phyloP scores from a whole-genome alignment of 1,140 invertebrate genomes.

The Ladona fulva region DNA sequence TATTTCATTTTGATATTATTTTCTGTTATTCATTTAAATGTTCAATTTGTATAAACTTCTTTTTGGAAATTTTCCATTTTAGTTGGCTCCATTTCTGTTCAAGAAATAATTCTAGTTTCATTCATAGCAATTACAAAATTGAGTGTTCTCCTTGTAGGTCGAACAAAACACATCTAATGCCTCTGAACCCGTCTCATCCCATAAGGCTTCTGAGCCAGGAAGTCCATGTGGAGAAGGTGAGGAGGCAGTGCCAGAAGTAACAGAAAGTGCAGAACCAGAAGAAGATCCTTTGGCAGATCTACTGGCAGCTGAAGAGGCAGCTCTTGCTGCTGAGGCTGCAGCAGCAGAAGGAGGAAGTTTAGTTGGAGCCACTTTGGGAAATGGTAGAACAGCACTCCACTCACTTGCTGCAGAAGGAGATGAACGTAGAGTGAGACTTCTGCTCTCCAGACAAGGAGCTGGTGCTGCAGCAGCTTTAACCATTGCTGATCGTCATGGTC shows the following conservation, averaged over 20 bases:
- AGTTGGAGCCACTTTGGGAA: conserved; percentile 33
- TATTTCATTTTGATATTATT: too few species aligned
- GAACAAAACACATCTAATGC: not conserved
- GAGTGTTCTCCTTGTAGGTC: not conserved
- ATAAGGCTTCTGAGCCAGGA: not conserved
- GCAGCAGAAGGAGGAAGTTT: conserved; percentile 22
- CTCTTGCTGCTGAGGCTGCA: conserved; percentile 29
- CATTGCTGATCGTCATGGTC: conserved; percentile 61
- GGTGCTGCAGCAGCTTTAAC: conserved; percentile 47
- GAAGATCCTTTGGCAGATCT: conserved; percentile 20
- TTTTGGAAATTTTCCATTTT: not conserved
- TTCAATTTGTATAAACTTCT: too few species aligned
- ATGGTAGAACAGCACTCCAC: conserved; percentile 62
- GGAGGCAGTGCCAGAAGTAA: not conserved
- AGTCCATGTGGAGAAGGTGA: not conserved
- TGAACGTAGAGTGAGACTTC: conserved; percentile 27
- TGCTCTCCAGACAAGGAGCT: not conserved
- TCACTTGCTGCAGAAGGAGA: conserved; percentile 66
- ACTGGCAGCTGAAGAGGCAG: conserved; percentile 36
- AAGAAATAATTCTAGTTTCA: not conserved
- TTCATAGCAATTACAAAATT: not conserved
- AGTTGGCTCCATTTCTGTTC: not conserved
- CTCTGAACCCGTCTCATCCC: not conserved
- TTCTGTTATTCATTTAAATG: too few species aligned
- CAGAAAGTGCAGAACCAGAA: not conserved